Evolutionary conservation across 2,888 invertebrate species (phyloP).

Genomic region (Eilema depressum): DNA sequence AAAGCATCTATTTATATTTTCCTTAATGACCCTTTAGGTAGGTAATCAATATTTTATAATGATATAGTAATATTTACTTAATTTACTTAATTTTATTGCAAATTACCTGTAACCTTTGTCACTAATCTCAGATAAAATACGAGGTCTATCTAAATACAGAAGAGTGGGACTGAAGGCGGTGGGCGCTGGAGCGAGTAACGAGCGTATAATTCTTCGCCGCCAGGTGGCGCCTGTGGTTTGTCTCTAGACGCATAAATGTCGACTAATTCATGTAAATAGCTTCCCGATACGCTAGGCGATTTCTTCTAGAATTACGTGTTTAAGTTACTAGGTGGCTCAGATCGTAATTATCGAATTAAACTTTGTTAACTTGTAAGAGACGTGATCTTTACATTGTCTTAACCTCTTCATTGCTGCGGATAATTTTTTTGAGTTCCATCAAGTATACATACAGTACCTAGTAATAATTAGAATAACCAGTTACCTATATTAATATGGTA

Average conservation of each 20-base stretch:
- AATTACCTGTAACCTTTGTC: constrained; percentile 27
- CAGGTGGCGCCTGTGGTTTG: constrained; percentile 81
- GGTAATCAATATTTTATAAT: background rate
- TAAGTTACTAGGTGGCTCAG: constrained; percentile 14
- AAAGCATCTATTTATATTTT: no score
- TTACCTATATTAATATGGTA: no score
- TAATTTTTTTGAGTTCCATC: constrained; percentile 6
- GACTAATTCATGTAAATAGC: constrained; percentile 85
- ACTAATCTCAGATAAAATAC: constrained; percentile 57
- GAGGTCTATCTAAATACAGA: constrained; percentile 31
- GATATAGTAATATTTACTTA: background rate
- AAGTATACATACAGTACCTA: background rate
- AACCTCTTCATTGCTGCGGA: background rate
- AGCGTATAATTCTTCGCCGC: constrained; percentile 79
- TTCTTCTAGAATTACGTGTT: constrained; percentile 65
- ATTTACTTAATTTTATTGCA: constrained; percentile 9
- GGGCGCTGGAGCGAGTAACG: constrained; percentile 76
- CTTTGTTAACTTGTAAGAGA: background rate
- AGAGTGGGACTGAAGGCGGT: constrained; percentile 63
- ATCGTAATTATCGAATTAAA: constrained; percentile 15
- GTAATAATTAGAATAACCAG: no score
- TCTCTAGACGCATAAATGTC: constrained; percentile 84
- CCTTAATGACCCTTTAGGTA: background rate
- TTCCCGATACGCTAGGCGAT: constrained; percentile 53
- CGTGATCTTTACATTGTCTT: background rate